Percentiles rank a stretch among this genome's conserved stretches.
phyloP scores from a whole-genome alignment of 1,140 invertebrate genomes.

The Bombus consobrinus region DNA sequence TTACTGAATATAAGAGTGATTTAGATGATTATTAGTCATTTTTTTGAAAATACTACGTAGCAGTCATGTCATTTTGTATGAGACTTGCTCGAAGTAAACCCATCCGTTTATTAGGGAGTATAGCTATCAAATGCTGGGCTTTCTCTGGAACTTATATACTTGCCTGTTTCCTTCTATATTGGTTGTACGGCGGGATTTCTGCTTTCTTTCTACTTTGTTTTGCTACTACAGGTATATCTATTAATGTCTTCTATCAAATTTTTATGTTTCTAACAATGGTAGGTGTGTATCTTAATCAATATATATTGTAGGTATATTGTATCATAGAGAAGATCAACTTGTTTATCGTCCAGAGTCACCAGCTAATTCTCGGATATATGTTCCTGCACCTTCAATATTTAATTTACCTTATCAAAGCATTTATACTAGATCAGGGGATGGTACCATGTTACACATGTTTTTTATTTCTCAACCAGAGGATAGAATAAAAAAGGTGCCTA shows the following conservation, averaged over 20 bases:
- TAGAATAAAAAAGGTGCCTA: conserved; percentile 86
- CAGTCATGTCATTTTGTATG: conserved; percentile 74
- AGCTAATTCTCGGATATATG: conserved; percentile 92
- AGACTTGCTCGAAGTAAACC: conserved; percentile 70
- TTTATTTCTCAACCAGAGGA: conserved; percentile 91
- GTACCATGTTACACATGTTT: conserved; percentile 92
- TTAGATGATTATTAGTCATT: conserved; percentile 20
- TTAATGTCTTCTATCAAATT: not conserved
- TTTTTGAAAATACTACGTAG: conserved; percentile 6
- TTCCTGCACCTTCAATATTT: conserved; percentile 92
- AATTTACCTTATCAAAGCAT: conserved; percentile 94
- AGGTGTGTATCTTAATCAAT: conserved; percentile 3
- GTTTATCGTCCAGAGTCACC: conserved; percentile 95
- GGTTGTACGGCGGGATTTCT: conserved; percentile 90
- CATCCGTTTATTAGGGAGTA: conserved; percentile 71
- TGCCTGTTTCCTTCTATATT: conserved; percentile 90
- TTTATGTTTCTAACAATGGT: not conserved
- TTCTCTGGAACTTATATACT: conserved; percentile 85
- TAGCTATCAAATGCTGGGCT: conserved; percentile 83
- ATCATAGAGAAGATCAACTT: conserved; percentile 92
- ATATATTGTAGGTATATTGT: conserved; percentile 89
- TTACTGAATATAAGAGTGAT: not conserved
- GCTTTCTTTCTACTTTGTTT: conserved; percentile 88
- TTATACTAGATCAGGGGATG: conserved; percentile 90
- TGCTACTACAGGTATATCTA: conserved; percentile 86